A percentile compares a stretch with the other conserved stretches of the same genome.
These are phyloP conservation scores for Chirona hameri DNA, from an alignment of 2,888 invertebrate species.

Conservation along the genomic window DNA sequence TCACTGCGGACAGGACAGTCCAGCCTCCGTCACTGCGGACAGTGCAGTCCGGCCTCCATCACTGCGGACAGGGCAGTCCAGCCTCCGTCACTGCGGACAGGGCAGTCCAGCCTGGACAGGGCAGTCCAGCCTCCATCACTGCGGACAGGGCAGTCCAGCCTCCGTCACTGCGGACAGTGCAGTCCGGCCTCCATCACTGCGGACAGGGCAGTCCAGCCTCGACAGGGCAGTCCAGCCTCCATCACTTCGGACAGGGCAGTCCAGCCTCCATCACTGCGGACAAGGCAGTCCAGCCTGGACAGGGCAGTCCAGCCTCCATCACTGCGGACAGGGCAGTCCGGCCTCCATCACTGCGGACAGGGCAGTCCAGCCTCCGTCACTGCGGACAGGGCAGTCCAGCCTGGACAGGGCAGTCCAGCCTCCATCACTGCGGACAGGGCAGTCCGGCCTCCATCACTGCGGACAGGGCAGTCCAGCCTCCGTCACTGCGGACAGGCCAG, in stretches of 20 bases:
- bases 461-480: too few species aligned
- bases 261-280: not conserved
- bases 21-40: not conserved
- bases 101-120: too few species aligned
- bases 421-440: too few species aligned
- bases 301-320: not conserved
- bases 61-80: not conserved
- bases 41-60: not conserved
- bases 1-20: not conserved
- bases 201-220: too few species aligned
- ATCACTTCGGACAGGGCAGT: not conserved
- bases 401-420: not conserved
- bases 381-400: not conserved
- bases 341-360: not conserved
- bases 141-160: too few species aligned
- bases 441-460: too few species aligned
- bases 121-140: too few species aligned
- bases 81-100: not conserved
- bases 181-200: too few species aligned
- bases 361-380: not conserved
- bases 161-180: too few species aligned
- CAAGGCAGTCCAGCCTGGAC: too few species aligned
- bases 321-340: not conserved
- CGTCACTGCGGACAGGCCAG: too few species aligned
- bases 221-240: not conserved